Evolutionary conservation across 2,113 vertebrate species (phyloP), one percentile per base, ranked within the genome.

Genomic region (Stegastes partitus): DNA sequence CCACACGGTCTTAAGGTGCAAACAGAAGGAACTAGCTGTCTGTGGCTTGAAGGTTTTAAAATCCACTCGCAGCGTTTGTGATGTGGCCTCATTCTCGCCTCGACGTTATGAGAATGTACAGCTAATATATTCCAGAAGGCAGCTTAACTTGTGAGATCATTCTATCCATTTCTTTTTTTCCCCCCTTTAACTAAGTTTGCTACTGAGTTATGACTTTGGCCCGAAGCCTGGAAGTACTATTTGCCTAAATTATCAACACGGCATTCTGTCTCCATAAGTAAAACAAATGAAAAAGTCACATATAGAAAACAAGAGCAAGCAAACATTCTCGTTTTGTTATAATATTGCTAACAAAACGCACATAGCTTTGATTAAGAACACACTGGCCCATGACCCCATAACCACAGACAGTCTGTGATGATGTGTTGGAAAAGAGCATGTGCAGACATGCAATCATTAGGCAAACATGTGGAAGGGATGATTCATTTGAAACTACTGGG

Each of bases 381-480:
- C 42, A 44, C 51, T 23, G 71, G 71, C 74, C 71, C 34, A 22
- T 89, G 89, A 91, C 77, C 89, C 79, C 23, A 0, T 58, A 74
- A 75, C 84, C 82, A 84, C 89, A 90, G 79, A 87, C 74, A 55
- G 86, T 66, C 65, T 79, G 78, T 31, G 79, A 88, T 87, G 90
- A 83, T 89, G 85, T 88, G 88, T 62, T 86, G 90, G 88, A 89
- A 92, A 91, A 51, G 75, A 86, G 78, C 88, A 23, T 78, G 92
- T 16, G 59, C 85, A 90, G 90, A 92, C 91, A 89, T 92, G 88
- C 77, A 85, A 68, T 92, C 89, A 92, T 87, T 91, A 89, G 53
- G 84, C 79, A 92, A 92, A 89, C 87, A 89, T 83, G 82, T 88
- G 92, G 91, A 94, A 89, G 84, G 68, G 89, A 90, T 92, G 90